A percentile compares a stretch with the other conserved stretches of the same genome.
phyloP scores from a whole-genome alignment of 1,140 invertebrate species.

The Atta colombica region DNA sequence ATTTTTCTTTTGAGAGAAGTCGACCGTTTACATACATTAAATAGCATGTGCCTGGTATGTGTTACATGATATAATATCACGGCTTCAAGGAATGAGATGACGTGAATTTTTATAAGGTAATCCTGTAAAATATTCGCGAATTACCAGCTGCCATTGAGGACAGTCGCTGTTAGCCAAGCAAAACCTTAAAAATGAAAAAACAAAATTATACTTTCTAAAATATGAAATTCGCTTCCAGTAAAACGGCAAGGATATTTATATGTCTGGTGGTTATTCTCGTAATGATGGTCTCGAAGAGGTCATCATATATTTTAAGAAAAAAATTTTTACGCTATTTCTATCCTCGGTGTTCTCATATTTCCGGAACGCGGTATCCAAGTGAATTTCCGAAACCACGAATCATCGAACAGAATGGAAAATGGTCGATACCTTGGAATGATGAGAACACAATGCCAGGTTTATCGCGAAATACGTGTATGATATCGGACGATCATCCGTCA shows the following conservation, averaged over 20 bases:
- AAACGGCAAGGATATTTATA: neutral
- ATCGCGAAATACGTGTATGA: conserved; percentile 35
- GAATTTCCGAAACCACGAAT: conserved; percentile 53
- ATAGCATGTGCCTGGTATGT: neutral
- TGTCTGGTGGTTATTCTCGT: neutral
- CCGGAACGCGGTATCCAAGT: conserved; percentile 9
- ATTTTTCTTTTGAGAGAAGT: conserved; percentile 31
- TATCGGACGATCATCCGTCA: conserved; percentile 63
- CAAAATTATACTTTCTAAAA: conserved; percentile 43
- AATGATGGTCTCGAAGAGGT: neutral
- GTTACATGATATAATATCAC: conserved; percentile 3
- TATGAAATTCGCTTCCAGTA: neutral
- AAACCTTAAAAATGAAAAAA: conserved; percentile 12
- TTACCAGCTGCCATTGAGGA: conserved; percentile 30
- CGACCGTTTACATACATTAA: conserved; percentile 30
- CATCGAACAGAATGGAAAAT: conserved; percentile 46
- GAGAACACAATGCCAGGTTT: conserved; percentile 45
- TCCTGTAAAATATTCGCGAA: conserved; percentile 28
- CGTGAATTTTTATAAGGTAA: conserved; percentile 50
- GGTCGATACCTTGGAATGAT: conserved; percentile 13
- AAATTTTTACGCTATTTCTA: conserved; percentile 41
- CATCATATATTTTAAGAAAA: conserved; percentile 13
- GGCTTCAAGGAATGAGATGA: conserved; percentile 10
- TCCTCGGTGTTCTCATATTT: conserved; percentile 22
- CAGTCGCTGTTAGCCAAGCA: conserved; percentile 4